Evolutionary conservation across 2,797 vertebrate species (phyloP).

Genomic region (Octomys mimax): DNA sequence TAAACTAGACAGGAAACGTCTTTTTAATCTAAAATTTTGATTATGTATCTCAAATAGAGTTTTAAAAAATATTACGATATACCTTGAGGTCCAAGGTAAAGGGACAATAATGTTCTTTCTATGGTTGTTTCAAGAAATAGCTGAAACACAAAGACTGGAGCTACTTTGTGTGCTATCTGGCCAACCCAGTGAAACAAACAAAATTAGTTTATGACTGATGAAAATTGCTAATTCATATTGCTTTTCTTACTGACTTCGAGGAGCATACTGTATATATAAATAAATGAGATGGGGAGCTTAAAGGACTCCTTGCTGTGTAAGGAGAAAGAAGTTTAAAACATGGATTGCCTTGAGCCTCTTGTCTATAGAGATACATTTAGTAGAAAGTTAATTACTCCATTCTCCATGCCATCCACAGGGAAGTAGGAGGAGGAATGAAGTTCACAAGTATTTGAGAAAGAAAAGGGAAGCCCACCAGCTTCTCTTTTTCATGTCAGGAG

Average conservation of each 20-base stretch:
- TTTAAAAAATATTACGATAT: not conserved
- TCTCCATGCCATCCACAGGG: not conserved
- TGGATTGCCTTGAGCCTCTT: not conserved
- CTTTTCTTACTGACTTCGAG: constrained; percentile 3
- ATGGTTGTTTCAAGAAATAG: not conserved
- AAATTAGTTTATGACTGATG: not conserved
- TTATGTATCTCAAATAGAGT: not conserved
- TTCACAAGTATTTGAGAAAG: not conserved
- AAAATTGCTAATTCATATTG: not conserved
- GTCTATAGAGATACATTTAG: not conserved
- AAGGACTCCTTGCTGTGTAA: not conserved
- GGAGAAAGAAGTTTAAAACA: not conserved
- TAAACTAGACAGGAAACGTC: not conserved
- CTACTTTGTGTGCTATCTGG: not conserved
- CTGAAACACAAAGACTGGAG: not conserved
- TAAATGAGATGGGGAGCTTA: not conserved
- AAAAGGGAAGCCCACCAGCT: not conserved
- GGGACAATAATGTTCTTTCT: not conserved
- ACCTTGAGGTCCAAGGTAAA: not conserved
- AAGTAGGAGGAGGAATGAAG: not conserved
- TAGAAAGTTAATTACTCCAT: not conserved
- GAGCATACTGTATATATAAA: not conserved
- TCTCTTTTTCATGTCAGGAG: not conserved
- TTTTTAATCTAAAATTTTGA: not conserved
- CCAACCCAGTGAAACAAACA: constrained; percentile 3